Evolutionary conservation across 2,113 vertebrate genomes (phyloP).

Genomic region (Syngnathus scovelli): DNA sequence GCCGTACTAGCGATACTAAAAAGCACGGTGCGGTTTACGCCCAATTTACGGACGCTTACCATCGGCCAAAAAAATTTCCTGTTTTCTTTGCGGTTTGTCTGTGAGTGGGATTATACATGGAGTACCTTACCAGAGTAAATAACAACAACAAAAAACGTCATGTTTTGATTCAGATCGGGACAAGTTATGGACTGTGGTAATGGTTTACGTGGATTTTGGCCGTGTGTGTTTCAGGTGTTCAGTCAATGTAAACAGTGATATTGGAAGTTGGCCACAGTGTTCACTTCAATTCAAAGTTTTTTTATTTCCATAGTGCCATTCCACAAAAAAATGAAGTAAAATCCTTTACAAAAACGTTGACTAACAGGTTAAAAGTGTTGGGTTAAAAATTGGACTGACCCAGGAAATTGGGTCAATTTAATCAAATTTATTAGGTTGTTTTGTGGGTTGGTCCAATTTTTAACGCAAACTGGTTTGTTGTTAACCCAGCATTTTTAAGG

Average conservation of each 20-base stretch:
- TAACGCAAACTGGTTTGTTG: no score
- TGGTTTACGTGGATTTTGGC: not conserved
- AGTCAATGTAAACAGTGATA: not conserved
- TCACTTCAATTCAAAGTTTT: not conserved
- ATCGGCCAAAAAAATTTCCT: not conserved
- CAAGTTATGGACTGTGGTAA: not conserved
- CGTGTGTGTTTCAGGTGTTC: not conserved
- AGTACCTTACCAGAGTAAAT: not conserved
- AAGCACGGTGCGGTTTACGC: constrained; percentile 4
- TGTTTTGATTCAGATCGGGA: not conserved
- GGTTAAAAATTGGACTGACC: no score
- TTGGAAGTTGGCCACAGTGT: no score
- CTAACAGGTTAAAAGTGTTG: no score
- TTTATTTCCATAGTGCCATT: not conserved
- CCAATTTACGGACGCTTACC: not conserved
- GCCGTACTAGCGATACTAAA: constrained; percentile 15
- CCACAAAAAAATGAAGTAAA: no score
- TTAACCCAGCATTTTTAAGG: no score
- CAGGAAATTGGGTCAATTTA: no score
- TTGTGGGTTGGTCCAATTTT: no score
- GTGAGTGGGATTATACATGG: not conserved
- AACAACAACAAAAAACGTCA: not conserved
- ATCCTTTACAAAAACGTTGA: no score
- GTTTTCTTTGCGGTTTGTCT: not conserved
- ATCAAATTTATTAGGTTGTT: no score